Percentiles rank a stretch among this genome's conserved stretches.
Conservation (phyloP, 2,888 invertebrate species). For the Chymomyza amoena region DNA sequence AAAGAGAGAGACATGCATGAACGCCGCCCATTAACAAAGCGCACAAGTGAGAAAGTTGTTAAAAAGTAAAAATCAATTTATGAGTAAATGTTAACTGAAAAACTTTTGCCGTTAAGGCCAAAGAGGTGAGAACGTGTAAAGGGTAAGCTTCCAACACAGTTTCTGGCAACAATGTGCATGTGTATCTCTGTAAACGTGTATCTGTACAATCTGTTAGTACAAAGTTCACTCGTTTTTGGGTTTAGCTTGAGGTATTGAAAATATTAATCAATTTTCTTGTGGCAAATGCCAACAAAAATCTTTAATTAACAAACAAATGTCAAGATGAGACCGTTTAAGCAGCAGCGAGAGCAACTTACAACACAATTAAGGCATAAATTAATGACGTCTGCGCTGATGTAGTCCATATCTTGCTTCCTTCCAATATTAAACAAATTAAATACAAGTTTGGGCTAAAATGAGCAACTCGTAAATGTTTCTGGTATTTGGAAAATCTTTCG, state of each 20-base stretch:
- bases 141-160: not conserved
- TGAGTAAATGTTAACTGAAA: slow-evolving; percentile 71
- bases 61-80: slow-evolving; percentile 74
- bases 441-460: too few species aligned
- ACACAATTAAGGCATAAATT: slow-evolving; percentile 68
- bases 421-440: too few species aligned
- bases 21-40: not conserved
- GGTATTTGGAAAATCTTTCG: too few species aligned
- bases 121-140: slow-evolving; percentile 20
- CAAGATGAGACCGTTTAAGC: slow-evolving; percentile 51
- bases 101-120: slow-evolving; percentile 65
- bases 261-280: slow-evolving; percentile 73
- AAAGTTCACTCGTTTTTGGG: slow-evolving; percentile 18
- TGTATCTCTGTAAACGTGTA: not conserved
- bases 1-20: slow-evolving; percentile 36
- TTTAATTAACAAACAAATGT: slow-evolving; percentile 74
- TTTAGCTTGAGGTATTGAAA: slow-evolving; percentile 55
- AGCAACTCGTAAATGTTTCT: too few species aligned
- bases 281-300: slow-evolving; percentile 55
- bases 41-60: slow-evolving; percentile 49
- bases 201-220: not conserved
- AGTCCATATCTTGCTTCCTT: too few species aligned
- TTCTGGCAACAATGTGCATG: not conserved
- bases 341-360: slow-evolving; percentile 70
- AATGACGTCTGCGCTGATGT: slow-evolving; percentile 48